Evolutionary conservation across 1,140 invertebrate genomes (phyloP).

Genomic region (Drosophila melanogaster): DNA sequence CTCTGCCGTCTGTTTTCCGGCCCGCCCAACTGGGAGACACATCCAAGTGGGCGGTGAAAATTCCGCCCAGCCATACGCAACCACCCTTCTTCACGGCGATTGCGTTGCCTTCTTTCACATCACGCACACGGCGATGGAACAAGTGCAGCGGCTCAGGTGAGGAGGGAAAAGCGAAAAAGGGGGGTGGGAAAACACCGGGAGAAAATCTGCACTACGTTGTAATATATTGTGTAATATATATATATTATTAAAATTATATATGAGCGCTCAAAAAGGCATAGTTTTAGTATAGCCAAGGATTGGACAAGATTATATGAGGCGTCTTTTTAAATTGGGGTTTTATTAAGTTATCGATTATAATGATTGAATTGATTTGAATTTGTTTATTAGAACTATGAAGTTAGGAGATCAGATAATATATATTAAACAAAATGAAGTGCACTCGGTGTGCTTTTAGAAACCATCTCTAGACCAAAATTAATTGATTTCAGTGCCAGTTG

Average conservation of each 20-base stretch:
- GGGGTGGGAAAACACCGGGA: not conserved
- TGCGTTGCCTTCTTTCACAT: conserved; percentile 6
- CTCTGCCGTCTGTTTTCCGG: conserved; percentile 66
- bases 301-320: too few species aligned
- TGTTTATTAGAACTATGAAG: too few species aligned
- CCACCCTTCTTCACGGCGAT: not conserved
- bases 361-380: too few species aligned
- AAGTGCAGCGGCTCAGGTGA: conserved; percentile 59
- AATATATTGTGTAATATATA: not conserved
- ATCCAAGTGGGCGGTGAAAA: conserved; percentile 68
- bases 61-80: conserved; percentile 2
- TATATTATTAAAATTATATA: not conserved
- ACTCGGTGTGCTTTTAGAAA: too few species aligned
- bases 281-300: not conserved
- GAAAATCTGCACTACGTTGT: not conserved
- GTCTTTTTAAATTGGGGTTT: too few species aligned
- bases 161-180: conserved; percentile 1
- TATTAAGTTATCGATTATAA: too few species aligned
- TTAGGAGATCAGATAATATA: too few species aligned
- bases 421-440: too few species aligned
- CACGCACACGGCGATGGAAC: conserved; percentile 50
- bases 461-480: too few species aligned
- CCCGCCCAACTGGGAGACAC: conserved; percentile 79
- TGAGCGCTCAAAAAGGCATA: too few species aligned
- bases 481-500: not conserved